phyloP scores from a whole-genome alignment of 2,888 invertebrate species.

The Sialis fuliginosa region DNA sequence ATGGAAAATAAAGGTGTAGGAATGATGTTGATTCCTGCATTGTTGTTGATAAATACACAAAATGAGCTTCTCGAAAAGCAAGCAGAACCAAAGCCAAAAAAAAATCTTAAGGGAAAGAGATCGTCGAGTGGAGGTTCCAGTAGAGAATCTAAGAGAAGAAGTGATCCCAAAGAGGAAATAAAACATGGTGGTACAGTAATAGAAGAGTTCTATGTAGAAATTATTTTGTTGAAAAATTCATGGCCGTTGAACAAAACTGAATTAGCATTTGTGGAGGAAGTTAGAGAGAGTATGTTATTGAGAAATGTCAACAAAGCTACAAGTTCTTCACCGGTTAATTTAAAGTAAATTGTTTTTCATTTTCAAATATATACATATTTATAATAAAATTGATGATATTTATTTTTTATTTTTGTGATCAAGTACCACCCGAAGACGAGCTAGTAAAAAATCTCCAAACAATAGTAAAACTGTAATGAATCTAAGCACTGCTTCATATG shows the following conservation, averaged over 20 bases:
- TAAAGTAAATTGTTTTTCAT: neutral
- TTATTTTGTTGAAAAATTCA: conserved; percentile 19
- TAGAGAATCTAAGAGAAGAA: neutral
- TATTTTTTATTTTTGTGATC: neutral
- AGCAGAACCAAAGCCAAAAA: too few species aligned
- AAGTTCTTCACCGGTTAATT: neutral
- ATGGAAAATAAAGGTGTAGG: too few species aligned
- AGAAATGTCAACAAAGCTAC: neutral
- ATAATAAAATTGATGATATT: neutral
- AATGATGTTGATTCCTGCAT: too few species aligned
- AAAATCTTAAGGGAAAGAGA: too few species aligned
- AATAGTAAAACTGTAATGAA: conserved; percentile 14
- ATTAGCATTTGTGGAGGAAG: conserved; percentile 17
- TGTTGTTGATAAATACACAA: too few species aligned
- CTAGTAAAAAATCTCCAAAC: neutral
- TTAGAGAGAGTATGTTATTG: neutral
- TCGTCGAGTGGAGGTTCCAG: neutral
- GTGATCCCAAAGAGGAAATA: neutral
- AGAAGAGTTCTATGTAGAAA: conserved; percentile 14
- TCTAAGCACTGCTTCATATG: conserved; percentile 12
- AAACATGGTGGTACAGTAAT: neutral
- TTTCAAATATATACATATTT: neutral
- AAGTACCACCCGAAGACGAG: neutral
- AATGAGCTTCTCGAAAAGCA: too few species aligned
- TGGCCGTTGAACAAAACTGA: conserved; percentile 25